phyloP scores from a whole-genome alignment of 1,140 invertebrate species.

The Scaptomyza montana region DNA sequence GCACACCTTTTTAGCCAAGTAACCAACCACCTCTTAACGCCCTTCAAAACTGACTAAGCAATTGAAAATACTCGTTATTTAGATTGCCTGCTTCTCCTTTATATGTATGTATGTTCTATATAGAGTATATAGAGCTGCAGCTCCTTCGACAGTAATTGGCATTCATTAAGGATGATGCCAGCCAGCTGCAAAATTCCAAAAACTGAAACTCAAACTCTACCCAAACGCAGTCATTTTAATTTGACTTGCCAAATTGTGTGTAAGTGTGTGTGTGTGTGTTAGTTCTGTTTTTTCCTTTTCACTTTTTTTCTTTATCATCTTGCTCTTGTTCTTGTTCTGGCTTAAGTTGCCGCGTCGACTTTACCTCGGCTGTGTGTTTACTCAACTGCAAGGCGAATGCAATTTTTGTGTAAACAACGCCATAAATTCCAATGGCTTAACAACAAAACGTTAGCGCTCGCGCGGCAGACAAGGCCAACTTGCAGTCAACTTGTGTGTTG shows the following conservation, averaged over 20 bases:
- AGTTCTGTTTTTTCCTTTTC: constrained; percentile 8
- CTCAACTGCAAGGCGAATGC: constrained; percentile 79
- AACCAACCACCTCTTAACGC: neutral
- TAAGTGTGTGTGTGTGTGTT: neutral
- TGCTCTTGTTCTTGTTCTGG: constrained; percentile 3
- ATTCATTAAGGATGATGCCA: constrained; percentile 40
- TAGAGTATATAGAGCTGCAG: constrained; percentile 14
- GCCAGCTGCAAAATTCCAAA: constrained; percentile 1
- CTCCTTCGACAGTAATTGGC: constrained; percentile 37
- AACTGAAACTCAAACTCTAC: constrained; percentile 13
- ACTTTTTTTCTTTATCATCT: too few relatives aligned
- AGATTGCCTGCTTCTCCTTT: constrained; percentile 12
- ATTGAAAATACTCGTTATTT: constrained; percentile 36
- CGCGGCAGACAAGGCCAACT: constrained; percentile 62
- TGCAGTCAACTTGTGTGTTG: constrained; percentile 22
- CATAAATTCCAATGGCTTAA: constrained; percentile 80
- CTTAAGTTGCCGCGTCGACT: constrained; percentile 28
- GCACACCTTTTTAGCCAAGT: constrained; percentile 1
- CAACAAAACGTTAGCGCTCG: constrained; percentile 67
- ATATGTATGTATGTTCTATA: too few relatives aligned
- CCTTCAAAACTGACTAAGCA: constrained; percentile 1
- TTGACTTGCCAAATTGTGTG: constrained; percentile 46
- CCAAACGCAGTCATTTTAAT: constrained; percentile 39
- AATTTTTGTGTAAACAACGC: constrained; percentile 82
- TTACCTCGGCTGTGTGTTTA: constrained; percentile 54